Evolutionary conservation across 2,797 vertebrate species (phyloP).

Genomic region (Buceros bicornis): DNA sequence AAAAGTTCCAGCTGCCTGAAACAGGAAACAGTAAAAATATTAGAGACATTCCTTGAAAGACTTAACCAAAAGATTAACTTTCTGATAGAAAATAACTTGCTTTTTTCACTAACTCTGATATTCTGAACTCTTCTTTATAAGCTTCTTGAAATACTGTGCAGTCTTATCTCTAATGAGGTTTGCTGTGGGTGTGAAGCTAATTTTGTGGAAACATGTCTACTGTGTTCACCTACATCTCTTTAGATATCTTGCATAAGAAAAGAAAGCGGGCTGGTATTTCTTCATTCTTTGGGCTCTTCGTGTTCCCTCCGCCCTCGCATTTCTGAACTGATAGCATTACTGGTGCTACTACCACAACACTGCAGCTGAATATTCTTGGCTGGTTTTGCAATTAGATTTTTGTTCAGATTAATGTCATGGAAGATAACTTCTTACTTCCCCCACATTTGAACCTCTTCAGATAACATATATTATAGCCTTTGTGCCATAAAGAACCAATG

Average conservation of each 20-base stretch:
- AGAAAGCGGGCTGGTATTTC: background rate
- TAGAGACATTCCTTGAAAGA: background rate
- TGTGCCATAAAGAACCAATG: background rate
- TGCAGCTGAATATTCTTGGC: background rate
- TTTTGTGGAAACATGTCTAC: background rate
- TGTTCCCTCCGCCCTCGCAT: background rate
- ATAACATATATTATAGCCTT: background rate
- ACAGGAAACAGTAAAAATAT: background rate
- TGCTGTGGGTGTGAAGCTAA: background rate
- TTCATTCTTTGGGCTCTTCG: background rate
- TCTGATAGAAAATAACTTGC: background rate
- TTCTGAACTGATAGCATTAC: background rate
- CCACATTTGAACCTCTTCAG: background rate
- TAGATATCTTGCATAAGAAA: background rate
- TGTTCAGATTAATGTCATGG: background rate
- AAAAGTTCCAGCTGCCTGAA: background rate
- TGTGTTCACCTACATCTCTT: background rate
- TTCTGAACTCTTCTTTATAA: background rate
- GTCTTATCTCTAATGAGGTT: background rate
- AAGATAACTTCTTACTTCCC: background rate
- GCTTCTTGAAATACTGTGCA: background rate
- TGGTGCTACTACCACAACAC: background rate
- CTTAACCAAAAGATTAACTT: background rate
- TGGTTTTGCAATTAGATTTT: slow-evolving; percentile 17
- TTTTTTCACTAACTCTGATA: background rate